Evolutionary conservation across 35 echinoderm and acorn worm species (phyloP).

Genomic region (Stichopus chloronotus): DNA sequence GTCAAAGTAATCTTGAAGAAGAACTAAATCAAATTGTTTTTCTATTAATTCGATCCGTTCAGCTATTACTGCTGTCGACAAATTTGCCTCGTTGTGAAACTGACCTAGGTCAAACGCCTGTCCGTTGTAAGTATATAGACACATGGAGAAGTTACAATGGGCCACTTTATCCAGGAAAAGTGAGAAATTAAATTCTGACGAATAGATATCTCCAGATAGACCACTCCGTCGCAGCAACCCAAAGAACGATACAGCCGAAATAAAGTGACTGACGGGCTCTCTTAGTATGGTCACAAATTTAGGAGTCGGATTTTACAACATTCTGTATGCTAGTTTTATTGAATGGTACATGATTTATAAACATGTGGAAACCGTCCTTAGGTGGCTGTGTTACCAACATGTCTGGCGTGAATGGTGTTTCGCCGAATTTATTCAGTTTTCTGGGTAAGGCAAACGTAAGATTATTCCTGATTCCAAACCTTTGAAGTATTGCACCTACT

Average conservation of each 20-base stretch:
- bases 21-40: not conserved
- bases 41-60: not conserved
- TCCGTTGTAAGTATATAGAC: not conserved
- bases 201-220: not conserved
- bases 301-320: not conserved
- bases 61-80: not conserved
- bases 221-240: not conserved
- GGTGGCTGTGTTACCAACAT: not conserved
- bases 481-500: not conserved
- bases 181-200: not conserved
- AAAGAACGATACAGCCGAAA: not conserved
- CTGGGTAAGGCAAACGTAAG: not conserved
- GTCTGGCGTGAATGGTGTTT: not conserved
- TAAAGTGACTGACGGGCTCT: not conserved
- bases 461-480: not conserved
- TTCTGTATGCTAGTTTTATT: not conserved
- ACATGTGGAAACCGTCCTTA: not conserved
- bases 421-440: not conserved
- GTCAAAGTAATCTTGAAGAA: not conserved
- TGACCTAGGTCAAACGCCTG: not conserved
- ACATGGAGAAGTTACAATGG: not conserved
- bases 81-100: not conserved
- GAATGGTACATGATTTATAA: conserved; percentile 18
- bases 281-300: not conserved
- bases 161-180: not conserved